phyloP scores from a whole-genome alignment of 2,797 vertebrate genomes.

The Malurus splendens region DNA sequence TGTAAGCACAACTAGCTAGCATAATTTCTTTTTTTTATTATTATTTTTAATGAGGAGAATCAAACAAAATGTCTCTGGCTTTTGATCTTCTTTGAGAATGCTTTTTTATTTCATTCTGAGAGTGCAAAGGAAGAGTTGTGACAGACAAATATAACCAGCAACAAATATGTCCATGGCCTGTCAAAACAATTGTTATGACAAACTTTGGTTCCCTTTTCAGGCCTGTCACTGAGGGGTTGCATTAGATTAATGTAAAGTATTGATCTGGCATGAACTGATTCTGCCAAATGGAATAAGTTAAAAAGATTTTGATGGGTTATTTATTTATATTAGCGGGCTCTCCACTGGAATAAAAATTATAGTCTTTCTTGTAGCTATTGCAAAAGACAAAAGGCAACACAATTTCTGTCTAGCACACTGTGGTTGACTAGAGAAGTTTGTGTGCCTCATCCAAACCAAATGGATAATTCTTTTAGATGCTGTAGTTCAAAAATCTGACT shows the following conservation, averaged over 20 bases:
- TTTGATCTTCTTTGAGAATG: background rate
- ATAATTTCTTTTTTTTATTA: background rate
- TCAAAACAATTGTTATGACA: background rate
- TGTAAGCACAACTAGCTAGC: background rate
- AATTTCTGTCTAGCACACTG: background rate
- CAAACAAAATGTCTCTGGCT: background rate
- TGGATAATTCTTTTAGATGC: background rate
- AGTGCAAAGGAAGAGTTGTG: background rate
- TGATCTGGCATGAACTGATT: background rate
- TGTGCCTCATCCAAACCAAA: background rate
- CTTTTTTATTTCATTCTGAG: background rate
- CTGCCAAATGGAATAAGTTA: slow-evolving; percentile 5
- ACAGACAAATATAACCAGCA: background rate
- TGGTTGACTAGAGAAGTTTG: background rate
- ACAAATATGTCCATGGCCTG: background rate
- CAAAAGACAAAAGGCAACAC: background rate
- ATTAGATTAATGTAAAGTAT: slow-evolving; percentile 14
- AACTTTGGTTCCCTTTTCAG: slow-evolving; percentile 7
- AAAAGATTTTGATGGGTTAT: background rate
- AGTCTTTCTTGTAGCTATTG: background rate
- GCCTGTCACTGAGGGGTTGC: background rate
- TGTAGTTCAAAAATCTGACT: background rate
- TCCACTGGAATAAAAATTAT: background rate
- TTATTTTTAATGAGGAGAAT: background rate
- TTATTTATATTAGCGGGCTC: background rate